phyloP scores from a whole-genome alignment of 2,888 invertebrate species.

The Cheiracanthium punctorium region DNA sequence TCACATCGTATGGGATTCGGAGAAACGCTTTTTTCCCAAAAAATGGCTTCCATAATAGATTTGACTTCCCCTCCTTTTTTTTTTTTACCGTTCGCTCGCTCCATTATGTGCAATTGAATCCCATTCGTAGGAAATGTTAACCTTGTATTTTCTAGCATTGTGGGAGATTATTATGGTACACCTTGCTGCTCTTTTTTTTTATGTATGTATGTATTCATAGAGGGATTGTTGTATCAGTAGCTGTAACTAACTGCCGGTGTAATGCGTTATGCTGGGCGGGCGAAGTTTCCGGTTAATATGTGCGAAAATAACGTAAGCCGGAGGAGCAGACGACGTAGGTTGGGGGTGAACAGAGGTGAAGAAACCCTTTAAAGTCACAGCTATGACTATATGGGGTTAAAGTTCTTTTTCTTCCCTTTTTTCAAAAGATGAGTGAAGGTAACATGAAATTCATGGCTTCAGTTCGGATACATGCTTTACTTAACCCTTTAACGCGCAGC shows the following conservation, averaged over 20 bases:
- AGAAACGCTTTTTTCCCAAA: not conserved
- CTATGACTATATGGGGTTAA: no score
- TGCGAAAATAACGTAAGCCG: not conserved
- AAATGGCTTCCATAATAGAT: not conserved
- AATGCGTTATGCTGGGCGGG: not conserved
- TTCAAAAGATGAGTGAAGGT: no score
- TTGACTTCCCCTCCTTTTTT: constrained; percentile 7
- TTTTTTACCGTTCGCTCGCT: constrained; percentile 13
- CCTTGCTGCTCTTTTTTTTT: constrained; percentile 1
- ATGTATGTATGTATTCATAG: no score
- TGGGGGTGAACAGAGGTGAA: no score
- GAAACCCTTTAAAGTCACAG: no score
- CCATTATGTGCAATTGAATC: constrained; percentile 9
- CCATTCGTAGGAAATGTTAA: not conserved
- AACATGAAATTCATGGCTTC: no score
- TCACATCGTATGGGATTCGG: not conserved
- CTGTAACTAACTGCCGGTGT: not conserved
- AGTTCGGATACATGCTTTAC: no score
- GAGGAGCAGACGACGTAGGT: no score
- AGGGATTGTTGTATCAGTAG: not conserved
- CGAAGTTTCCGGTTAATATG: not conserved
- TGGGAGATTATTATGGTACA: not conserved
- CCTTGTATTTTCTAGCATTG: constrained; percentile 7
- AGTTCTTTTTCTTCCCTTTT: no score
- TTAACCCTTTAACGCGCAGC: no score